phyloP scores from a whole-genome alignment of 2,888 invertebrate genomes.

The Andrena chrysosceles region DNA sequence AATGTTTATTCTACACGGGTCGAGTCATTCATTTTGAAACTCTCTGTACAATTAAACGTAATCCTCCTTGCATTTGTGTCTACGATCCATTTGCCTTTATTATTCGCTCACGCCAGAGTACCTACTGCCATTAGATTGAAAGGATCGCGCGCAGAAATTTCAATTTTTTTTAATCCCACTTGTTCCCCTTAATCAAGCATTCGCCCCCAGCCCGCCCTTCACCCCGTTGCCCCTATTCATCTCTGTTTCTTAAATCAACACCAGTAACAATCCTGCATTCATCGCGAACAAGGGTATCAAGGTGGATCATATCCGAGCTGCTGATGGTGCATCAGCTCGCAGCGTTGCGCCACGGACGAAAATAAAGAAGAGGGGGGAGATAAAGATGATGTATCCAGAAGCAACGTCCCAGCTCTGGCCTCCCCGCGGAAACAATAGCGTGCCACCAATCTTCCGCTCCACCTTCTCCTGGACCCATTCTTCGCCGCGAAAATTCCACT shows the following conservation, averaged over 20 bases:
- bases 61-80: too few relatives aligned
- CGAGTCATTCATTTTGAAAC: too few relatives aligned
- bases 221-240: conserved; percentile 31
- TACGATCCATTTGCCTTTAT: conserved; percentile 1
- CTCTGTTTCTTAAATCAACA: conserved; percentile 54
- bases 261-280: conserved; percentile 50
- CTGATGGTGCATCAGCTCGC: conserved; percentile 52
- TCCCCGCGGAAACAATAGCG: conserved; percentile 48
- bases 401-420: conserved; percentile 29
- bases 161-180: conserved; percentile 27
- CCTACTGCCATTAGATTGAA: not conserved
- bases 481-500: conserved; percentile 16
- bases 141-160: conserved; percentile 18
- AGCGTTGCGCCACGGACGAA: conserved; percentile 33
- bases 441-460: conserved; percentile 23
- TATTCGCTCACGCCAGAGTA: not conserved
- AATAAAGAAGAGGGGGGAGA: conserved; percentile 42
- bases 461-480: conserved; percentile 24
- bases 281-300: conserved; percentile 60
- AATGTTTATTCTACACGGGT: too few relatives aligned
- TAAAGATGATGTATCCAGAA: conserved; percentile 58
- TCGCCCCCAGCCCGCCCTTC: not conserved
- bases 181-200: conserved; percentile 33
- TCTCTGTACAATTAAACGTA: too few relatives aligned
- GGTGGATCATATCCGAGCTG: conserved; percentile 54